phyloP scores from a whole-genome alignment of 2,113 vertebrate species.

The Hydropotes inermis region DNA sequence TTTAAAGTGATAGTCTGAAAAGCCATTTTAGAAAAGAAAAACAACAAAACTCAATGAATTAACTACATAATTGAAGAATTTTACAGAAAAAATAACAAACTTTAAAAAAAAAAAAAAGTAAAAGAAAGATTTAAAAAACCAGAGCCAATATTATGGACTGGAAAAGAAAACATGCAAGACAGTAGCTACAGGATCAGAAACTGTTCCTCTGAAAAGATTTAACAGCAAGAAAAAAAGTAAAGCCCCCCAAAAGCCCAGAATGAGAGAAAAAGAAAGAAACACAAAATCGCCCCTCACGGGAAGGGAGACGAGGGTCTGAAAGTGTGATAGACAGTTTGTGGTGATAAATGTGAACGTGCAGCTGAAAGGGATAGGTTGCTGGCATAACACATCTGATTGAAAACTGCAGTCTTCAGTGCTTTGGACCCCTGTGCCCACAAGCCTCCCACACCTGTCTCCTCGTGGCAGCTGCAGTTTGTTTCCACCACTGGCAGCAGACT shows the following conservation, averaged over 20 bases:
- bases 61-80: not conserved
- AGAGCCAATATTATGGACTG: not conserved
- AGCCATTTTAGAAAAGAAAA: not conserved
- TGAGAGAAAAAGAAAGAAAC: not conserved
- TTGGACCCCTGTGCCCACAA: fast-evolving
- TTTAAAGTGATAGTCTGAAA: not conserved
- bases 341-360: not conserved
- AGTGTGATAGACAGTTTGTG: not conserved
- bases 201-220: no score
- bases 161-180: not conserved
- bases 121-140: not conserved
- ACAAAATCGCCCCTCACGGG: not conserved
- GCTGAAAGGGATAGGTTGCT: not conserved
- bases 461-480: fast-evolving
- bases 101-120: not conserved
- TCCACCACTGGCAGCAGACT: not conserved
- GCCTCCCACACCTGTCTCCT: fast-evolving
- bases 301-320: not conserved
- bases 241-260: not conserved
- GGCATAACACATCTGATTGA: fast-evolving
- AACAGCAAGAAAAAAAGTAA: not conserved
- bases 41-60: not conserved
- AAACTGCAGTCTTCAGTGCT: fast-evolving
- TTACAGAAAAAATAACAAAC: not conserved
- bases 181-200: not conserved